Base-by-base conservation (phyloP, 1,140 invertebrate species). In the Chionoecetes opilio region DNA sequence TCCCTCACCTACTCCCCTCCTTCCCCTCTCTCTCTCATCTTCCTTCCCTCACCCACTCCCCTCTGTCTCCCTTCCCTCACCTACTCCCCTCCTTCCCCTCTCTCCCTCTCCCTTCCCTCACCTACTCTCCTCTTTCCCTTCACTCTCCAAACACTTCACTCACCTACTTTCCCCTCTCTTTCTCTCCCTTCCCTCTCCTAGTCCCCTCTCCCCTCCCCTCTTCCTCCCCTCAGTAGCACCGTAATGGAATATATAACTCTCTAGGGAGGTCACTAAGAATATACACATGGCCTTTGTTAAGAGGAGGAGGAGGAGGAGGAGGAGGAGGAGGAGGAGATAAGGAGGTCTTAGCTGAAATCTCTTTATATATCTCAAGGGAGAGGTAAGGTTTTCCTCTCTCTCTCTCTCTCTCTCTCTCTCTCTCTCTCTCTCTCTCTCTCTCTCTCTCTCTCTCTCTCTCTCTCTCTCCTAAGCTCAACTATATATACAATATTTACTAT, bases 241-340 rank as follows among this genome's bases (percentile, higher is more conserved):
- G 32, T 46, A 91, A 91, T 85, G 75, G 63, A 63, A 35, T 32
- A 35, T 26, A 35, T 6, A 91, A 26, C 9, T 34, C 31, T 17
- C 32, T n/a, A 21, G 41, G 21, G 89, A 34, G 38, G 38, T 32
- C 35, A 32, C 34, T 31, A 87, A 34, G 86, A 37, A 41, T 35
- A 87, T 21, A 41, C 9, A 75, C 0, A 32, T 26, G 86, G 46
- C 46, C 46, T 53, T 53, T 53, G 46, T 53, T 53, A 21, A 21
- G 63, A 75, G n/a, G 63, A 75, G 63, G n/a, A 75, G 63, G 63
- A 75, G 63, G 34, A 41, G 34, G 86, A 37, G 86, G 86, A 87
- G 86, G 86, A 87, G 34, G 34, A 8, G 86, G 32, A 38, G 34
- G 82, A 38, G 31, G 89, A 91, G 89, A 75, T 75, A 75, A 75